Percentiles rank a stretch among this genome's conserved stretches.
Evolutionary conservation across 1,140 invertebrate genomes (phyloP).

Genomic region (Bombus confusus): DNA sequence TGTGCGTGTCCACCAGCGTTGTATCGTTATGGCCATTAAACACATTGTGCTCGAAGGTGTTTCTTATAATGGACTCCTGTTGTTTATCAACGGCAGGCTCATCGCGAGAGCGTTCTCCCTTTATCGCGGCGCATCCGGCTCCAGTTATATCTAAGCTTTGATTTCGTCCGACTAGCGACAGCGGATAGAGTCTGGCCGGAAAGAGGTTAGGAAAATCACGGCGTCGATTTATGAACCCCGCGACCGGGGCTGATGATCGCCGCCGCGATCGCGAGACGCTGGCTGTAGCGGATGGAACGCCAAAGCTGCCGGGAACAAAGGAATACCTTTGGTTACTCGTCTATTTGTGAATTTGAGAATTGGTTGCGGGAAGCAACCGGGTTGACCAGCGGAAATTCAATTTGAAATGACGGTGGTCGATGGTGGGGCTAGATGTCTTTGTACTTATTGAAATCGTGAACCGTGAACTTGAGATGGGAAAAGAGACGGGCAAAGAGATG

Average conservation of each 20-base stretch:
- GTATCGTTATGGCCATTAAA: constrained; percentile 62
- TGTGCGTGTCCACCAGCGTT: constrained; percentile 46
- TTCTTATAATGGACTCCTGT: constrained; percentile 65
- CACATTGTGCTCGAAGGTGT: constrained; percentile 62
- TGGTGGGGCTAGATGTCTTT: background rate
- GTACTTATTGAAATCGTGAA: background rate
- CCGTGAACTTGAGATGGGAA: too few species aligned
- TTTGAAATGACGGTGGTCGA: background rate
- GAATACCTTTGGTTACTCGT: background rate
- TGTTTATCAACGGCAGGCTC: constrained; percentile 63
- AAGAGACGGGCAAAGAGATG: too few species aligned
- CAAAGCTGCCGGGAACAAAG: background rate
- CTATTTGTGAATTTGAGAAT: constrained; percentile 2
- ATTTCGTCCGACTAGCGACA: constrained; percentile 16
- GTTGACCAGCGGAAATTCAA: constrained; percentile 17
- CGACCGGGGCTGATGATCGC: background rate
- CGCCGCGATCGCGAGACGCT: background rate
- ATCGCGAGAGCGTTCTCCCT: constrained; percentile 21
- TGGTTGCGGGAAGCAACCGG: background rate
- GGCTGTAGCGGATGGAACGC: too few species aligned
- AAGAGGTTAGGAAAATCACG: background rate
- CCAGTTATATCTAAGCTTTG: constrained; percentile 19
- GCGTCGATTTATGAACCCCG: constrained; percentile 7
- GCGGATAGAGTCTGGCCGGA: background rate
- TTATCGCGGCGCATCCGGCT: constrained; percentile 41